Conservation (phyloP, 2,888 invertebrate genomes). For the Nomada ferruginata region DNA sequence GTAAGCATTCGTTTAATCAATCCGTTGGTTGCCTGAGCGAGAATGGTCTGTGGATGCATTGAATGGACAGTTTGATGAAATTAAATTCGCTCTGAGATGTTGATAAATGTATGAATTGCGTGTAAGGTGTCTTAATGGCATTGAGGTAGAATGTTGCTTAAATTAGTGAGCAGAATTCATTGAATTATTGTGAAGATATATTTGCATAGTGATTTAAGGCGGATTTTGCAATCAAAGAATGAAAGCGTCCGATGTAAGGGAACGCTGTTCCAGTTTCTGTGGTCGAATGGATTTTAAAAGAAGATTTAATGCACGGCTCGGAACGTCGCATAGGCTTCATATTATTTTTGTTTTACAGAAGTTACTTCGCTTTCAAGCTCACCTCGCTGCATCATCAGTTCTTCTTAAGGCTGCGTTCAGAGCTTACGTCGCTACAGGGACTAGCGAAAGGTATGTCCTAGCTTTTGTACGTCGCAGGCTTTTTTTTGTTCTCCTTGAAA, state of each 20-base stretch:
- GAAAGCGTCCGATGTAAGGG: neutral
- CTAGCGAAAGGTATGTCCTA: constrained; percentile 80
- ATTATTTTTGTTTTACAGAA: constrained; percentile 84
- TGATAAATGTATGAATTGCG: neutral
- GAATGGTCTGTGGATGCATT: accelerated
- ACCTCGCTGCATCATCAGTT: constrained; percentile 92
- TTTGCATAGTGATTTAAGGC: neutral
- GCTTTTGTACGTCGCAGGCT: neutral
- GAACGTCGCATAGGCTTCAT: neutral
- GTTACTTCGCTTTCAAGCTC: constrained; percentile 90
- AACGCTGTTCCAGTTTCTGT: neutral
- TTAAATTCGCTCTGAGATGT: neutral
- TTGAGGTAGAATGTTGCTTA: too few relatives aligned
- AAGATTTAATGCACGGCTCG: neutral
- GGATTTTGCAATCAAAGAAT: neutral
- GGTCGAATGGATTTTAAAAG: constrained; percentile 11
- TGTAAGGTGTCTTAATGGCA: neutral
- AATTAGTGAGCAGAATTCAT: neutral
- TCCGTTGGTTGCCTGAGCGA: neutral
- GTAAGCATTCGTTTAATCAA: constrained; percentile 81
- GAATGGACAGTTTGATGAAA: neutral
- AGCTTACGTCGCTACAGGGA: constrained; percentile 87
- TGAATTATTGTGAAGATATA: neutral
- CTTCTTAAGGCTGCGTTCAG: constrained; percentile 90
- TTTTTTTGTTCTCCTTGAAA: neutral